Conservation (phyloP, 2,888 invertebrate genomes). For the Leucophenga montana region DNA sequence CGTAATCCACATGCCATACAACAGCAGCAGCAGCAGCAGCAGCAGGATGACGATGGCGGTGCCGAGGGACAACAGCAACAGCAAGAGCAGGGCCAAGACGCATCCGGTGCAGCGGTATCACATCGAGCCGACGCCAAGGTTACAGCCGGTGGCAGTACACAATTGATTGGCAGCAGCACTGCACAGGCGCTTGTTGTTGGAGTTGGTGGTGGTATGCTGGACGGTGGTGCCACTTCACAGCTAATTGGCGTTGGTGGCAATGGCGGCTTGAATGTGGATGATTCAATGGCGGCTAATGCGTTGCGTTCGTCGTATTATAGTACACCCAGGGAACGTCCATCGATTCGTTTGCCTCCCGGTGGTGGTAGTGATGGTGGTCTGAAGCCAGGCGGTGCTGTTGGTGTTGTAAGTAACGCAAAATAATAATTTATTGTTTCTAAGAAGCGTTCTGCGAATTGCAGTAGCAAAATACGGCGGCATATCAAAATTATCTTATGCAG, state of each 20-base stretch:
- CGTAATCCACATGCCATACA: slow-evolving; percentile 70
- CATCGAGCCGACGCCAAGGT: slow-evolving; percentile 57
- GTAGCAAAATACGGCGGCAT: slow-evolving; percentile 16
- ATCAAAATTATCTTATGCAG: too few species aligned
- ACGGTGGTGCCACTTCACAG: slow-evolving; percentile 58
- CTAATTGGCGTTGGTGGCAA: slow-evolving; percentile 61
- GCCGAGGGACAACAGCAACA: slow-evolving; percentile 60
- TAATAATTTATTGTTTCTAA: slow-evolving; percentile 73
- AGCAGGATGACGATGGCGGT: too few species aligned
- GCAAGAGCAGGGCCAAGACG: slow-evolving; percentile 51
- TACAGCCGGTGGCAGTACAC: slow-evolving; percentile 61
- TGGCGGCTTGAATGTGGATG: slow-evolving; percentile 69
- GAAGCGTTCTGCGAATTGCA: too few species aligned
- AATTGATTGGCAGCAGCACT: slow-evolving; percentile 51
- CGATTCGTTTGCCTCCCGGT: slow-evolving; percentile 72
- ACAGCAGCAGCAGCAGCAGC: slow-evolving; percentile 69
- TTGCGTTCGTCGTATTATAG: slow-evolving; percentile 73
- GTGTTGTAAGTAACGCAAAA: slow-evolving; percentile 73
- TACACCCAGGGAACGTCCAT: slow-evolving; percentile 73
- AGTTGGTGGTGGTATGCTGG: slow-evolving; percentile 54
- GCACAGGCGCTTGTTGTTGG: slow-evolving; percentile 52
- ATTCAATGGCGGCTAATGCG: slow-evolving; percentile 73
- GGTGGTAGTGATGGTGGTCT: slow-evolving; percentile 59
- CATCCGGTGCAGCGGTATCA: slow-evolving; percentile 55
- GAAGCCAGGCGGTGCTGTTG: slow-evolving; percentile 64